phyloP scores from a whole-genome alignment of 1,140 invertebrate genomes.

The Choristoneura fumiferana region DNA sequence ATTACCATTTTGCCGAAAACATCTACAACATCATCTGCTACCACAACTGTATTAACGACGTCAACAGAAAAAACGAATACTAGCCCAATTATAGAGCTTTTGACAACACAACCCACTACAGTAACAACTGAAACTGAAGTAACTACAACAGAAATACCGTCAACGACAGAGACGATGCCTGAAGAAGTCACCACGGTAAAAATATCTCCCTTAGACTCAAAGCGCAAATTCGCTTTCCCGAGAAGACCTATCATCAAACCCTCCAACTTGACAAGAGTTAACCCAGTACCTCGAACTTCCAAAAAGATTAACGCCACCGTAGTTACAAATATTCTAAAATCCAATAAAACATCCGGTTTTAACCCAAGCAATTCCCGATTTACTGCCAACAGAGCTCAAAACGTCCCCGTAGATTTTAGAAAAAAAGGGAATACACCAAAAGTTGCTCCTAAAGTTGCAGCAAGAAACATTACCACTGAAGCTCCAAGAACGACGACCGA shows the following conservation, averaged over 20 bases:
- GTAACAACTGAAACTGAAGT: conserved; percentile 31
- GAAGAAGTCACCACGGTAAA: conserved; percentile 56
- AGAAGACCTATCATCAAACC: conserved; percentile 57
- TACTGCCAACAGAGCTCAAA: conserved; percentile 57
- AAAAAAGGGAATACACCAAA: conserved; percentile 52
- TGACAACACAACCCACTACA: conserved; percentile 44
- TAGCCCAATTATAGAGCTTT: conserved; percentile 53
- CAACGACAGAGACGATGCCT: conserved; percentile 46
- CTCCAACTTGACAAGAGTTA: conserved; percentile 50
- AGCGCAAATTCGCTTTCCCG: conserved; percentile 66
- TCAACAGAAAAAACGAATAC: conserved; percentile 33
- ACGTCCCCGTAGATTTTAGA: conserved; percentile 64
- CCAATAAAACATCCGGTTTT: conserved; percentile 63
- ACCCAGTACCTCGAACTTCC: conserved; percentile 29
- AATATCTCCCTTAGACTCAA: conserved; percentile 54
- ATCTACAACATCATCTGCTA: conserved; percentile 22
- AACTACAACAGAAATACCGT: conserved; percentile 39
- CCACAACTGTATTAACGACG: conserved; percentile 26
- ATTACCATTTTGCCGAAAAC: conserved; percentile 50
- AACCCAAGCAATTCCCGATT: conserved; percentile 59
- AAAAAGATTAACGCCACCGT: conserved; percentile 52
- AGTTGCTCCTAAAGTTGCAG: conserved; percentile 36
- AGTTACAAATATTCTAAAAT: conserved; percentile 48
- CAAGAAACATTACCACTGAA: conserved; percentile 56
- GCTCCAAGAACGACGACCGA: conserved; percentile 55